Percentiles rank a stretch among this genome's conserved stretches.
phyloP scores from a whole-genome alignment of 2,113 vertebrate species.

The Clupea harengus region DNA sequence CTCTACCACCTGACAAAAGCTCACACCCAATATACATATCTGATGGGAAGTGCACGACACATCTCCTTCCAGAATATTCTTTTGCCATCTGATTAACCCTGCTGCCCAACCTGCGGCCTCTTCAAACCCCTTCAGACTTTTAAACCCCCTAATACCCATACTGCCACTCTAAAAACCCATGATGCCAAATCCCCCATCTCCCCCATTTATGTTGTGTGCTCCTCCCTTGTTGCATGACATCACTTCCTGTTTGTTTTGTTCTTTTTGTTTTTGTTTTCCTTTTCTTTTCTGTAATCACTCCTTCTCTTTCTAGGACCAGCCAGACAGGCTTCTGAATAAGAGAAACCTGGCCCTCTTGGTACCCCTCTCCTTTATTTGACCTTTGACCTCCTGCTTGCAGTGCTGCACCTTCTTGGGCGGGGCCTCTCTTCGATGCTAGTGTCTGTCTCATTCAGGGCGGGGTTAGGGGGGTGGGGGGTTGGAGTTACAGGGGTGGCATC shows the following conservation, averaged over 20 bases:
- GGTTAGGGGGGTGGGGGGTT: not conserved
- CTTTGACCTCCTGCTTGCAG: conserved; percentile 52
- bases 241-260: conserved; percentile 32
- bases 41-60: not conserved
- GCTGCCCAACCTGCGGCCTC: not conserved
- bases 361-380: conserved; percentile 73
- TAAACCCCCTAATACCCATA: not conserved
- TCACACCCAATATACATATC: not conserved
- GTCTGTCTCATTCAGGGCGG: conserved; percentile 39
- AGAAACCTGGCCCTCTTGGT: conserved; percentile 89
- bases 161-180: not conserved
- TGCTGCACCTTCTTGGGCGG: conserved; percentile 48
- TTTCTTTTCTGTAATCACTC: conserved; percentile 49
- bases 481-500: conserved; percentile 12
- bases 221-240: conserved; percentile 37
- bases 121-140: not conserved
- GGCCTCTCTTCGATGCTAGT: conserved; percentile 19
- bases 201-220: not conserved
- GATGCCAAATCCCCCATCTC: not conserved
- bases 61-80: not conserved
- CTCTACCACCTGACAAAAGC: not conserved
- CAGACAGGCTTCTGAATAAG: conserved; percentile 87
- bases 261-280: not conserved
- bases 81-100: not conserved
- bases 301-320: conserved; percentile 83